A percentile compares a stretch with the other conserved stretches of the same genome.
phyloP scores from a whole-genome alignment of 2,888 invertebrate genomes.

The Papilio elwesi region DNA sequence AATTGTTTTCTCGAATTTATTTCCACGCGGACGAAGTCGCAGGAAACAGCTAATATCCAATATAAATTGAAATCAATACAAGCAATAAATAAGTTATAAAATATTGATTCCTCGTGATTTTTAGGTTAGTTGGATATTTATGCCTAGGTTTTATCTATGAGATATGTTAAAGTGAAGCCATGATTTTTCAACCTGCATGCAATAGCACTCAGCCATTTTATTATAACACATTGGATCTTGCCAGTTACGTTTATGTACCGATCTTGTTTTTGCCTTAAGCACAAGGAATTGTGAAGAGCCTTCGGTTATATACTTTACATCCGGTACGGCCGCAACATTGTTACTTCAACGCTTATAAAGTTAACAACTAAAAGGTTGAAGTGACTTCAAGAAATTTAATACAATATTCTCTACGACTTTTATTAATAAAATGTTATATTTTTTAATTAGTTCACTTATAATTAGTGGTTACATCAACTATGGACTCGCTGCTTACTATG shows the following conservation, averaged over 20 bases:
- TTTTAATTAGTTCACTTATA: background rate
- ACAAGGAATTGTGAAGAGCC: background rate
- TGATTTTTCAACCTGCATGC: background rate
- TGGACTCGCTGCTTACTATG: constrained; percentile 35
- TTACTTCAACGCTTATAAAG: background rate
- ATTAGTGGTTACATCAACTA: background rate
- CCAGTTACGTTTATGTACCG: background rate
- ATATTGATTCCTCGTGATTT: too few relatives aligned
- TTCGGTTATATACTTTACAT: constrained; percentile 1
- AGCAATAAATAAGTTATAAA: too few relatives aligned
- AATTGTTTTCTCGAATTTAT: too few relatives aligned
- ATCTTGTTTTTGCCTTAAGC: background rate
- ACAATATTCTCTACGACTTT: background rate
- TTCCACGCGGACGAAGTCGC: too few relatives aligned
- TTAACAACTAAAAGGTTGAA: background rate
- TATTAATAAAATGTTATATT: background rate
- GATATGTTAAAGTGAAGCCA: too few relatives aligned
- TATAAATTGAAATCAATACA: too few relatives aligned
- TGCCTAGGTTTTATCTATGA: too few relatives aligned
- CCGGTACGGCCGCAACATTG: background rate
- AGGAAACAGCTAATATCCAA: too few relatives aligned
- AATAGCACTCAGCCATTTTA: background rate
- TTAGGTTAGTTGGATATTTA: too few relatives aligned
- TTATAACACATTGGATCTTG: background rate
- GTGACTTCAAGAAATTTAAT: background rate